Conservation (phyloP, 2,797 vertebrate species). For the Sebastes diploproa region DNA sequence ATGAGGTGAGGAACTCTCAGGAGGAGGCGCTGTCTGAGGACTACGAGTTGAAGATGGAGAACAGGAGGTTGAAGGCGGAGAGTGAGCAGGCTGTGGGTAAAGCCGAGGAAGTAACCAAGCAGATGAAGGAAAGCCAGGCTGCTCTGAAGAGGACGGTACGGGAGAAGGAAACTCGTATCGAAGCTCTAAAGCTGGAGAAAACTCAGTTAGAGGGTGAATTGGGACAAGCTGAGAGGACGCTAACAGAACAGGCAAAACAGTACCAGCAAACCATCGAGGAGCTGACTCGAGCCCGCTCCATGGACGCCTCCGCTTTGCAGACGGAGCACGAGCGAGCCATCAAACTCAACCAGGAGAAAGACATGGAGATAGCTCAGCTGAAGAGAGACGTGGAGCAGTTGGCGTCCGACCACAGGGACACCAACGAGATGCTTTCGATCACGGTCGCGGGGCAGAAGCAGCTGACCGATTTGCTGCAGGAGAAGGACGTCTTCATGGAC, state of each 20-base stretch:
- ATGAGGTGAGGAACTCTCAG: conserved; percentile 79
- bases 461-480: conserved; percentile 89
- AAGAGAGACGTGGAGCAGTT: conserved; percentile 86
- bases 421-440: conserved; percentile 89
- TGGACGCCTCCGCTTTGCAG: conserved; percentile 86
- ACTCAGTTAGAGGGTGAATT: conserved; percentile 85
- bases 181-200: conserved; percentile 90
- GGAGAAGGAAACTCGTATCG: conserved; percentile 88
- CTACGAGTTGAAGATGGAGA: conserved; percentile 88
- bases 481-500: conserved; percentile 89
- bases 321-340: conserved; percentile 86
- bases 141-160: conserved; percentile 77
- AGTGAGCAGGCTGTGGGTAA: conserved; percentile 32
- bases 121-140: conserved; percentile 81
- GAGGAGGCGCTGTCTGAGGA: conserved; percentile 83
- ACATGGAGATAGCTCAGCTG: conserved; percentile 87
- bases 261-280: conserved; percentile 89
- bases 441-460: conserved; percentile 92
- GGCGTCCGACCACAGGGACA: conserved; percentile 86
- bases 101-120: conserved; percentile 77
- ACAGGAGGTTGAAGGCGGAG: conserved; percentile 80
- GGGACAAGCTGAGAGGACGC: conserved; percentile 77
- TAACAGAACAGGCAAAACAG: conserved; percentile 84
- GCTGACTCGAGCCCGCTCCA: conserved; percentile 80
- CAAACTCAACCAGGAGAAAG: conserved; percentile 90